A percentile compares a stretch with the other conserved stretches of the same genome.
phyloP scores from a whole-genome alignment of 2,888 invertebrate genomes.

The Ophioninae sp. region DNA sequence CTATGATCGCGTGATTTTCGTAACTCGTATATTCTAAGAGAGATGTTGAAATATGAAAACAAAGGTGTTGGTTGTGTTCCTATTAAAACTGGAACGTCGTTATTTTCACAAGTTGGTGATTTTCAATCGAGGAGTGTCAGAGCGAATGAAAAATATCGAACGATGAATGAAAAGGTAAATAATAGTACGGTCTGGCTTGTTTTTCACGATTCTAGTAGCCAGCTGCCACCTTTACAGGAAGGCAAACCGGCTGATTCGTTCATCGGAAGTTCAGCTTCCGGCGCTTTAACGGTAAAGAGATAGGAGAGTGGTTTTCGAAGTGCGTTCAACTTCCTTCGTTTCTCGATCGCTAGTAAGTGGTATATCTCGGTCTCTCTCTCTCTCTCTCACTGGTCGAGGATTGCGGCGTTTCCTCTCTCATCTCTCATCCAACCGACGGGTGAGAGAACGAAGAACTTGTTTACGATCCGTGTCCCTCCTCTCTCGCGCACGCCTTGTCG shows the following conservation, averaged over 20 bases:
- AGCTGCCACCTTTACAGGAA: neutral
- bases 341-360: conserved; percentile 6
- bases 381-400: neutral
- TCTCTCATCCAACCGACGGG: conserved; percentile 14
- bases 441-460: neutral
- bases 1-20: no score
- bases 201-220: neutral
- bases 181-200: neutral
- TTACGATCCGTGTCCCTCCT: conserved; percentile 4
- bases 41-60: no score
- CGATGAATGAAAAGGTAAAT: neutral
- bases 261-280: conserved; percentile 63
- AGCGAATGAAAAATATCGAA: no score
- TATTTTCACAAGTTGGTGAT: no score
- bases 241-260: neutral
- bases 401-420: conserved; percentile 36
- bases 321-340: conserved; percentile 52
- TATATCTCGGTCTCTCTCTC: neutral
- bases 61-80: no score
- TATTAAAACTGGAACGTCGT: no score
- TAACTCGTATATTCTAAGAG: no score
- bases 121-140: no score
- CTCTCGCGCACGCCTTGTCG: neutral
- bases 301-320: conserved; percentile 60
- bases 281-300: conserved; percentile 55